Evolutionary conservation across 2,797 vertebrate species (phyloP).

Genomic region (Prionace glauca): DNA sequence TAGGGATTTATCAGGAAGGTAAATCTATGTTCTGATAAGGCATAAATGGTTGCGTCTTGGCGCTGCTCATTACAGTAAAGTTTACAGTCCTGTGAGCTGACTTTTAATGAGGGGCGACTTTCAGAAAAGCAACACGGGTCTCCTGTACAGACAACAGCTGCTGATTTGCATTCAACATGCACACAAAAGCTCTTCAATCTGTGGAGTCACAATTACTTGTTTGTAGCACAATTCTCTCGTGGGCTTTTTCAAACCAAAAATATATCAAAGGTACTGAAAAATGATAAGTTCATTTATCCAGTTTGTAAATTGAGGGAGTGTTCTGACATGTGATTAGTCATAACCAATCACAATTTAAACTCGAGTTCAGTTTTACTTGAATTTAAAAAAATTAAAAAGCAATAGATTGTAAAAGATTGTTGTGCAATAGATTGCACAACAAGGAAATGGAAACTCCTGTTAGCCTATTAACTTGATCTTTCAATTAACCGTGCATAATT

Average conservation of each 20-base stretch:
- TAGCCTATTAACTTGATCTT: background rate
- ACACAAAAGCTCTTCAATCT: background rate
- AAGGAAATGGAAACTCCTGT: background rate
- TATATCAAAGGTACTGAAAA: background rate
- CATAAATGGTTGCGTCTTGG: background rate
- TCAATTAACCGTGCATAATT: background rate
- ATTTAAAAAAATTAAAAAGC: background rate
- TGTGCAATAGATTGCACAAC: no score
- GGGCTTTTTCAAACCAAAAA: background rate
- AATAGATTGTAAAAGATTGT: background rate
- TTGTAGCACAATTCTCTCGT: background rate
- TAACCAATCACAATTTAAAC: background rate
- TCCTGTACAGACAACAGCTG: background rate
- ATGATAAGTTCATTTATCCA: background rate
- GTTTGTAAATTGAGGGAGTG: background rate
- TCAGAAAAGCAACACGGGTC: background rate
- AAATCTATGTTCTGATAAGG: background rate
- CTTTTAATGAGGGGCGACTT: slow-evolving; percentile 1
- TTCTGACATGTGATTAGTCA: background rate
- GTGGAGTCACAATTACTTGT: background rate
- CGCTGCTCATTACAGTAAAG: background rate
- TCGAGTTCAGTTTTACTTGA: background rate
- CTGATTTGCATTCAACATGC: background rate
- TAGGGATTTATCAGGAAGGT: background rate
- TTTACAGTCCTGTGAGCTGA: background rate